Conservation (phyloP, 2,888 invertebrate species). For the Epinotia demarniana region DNA sequence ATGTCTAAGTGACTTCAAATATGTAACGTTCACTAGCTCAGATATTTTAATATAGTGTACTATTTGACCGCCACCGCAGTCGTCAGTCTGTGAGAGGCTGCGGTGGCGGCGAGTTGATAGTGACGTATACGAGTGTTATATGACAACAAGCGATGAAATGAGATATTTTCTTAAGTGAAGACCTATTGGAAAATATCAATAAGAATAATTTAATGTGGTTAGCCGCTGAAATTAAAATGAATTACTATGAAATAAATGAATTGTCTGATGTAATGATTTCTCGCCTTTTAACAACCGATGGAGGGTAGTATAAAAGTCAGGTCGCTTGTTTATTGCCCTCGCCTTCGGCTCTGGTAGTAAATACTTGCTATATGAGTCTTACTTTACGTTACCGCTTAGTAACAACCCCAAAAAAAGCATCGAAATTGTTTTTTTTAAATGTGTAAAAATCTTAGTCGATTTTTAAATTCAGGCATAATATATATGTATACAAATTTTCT, state of each 20-base stretch:
- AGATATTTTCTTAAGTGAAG: slow-evolving; percentile 40
- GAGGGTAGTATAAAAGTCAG: background rate
- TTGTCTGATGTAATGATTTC: background rate
- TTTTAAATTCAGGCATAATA: background rate
- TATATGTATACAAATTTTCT: background rate
- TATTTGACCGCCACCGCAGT: no score
- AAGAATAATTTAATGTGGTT: slow-evolving; percentile 29
- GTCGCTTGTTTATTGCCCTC: background rate
- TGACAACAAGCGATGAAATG: slow-evolving; percentile 14
- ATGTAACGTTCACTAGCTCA: background rate
- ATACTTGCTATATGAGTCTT: background rate
- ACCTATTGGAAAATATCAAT: slow-evolving; percentile 31
- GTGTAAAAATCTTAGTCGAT: background rate
- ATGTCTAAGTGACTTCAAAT: background rate
- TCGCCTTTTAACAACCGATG: background rate
- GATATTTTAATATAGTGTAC: background rate
- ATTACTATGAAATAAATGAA: background rate
- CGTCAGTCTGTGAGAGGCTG: no score
- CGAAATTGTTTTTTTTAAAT: background rate
- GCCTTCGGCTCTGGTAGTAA: background rate
- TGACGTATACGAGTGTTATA: slow-evolving; percentile 26
- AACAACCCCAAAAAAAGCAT: no score
- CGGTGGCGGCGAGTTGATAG: background rate
- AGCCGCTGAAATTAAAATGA: slow-evolving; percentile 18
- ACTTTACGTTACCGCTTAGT: no score